Evolutionary conservation across 2,888 invertebrate genomes (phyloP).

Genomic region (Trachelus iudaicus): DNA sequence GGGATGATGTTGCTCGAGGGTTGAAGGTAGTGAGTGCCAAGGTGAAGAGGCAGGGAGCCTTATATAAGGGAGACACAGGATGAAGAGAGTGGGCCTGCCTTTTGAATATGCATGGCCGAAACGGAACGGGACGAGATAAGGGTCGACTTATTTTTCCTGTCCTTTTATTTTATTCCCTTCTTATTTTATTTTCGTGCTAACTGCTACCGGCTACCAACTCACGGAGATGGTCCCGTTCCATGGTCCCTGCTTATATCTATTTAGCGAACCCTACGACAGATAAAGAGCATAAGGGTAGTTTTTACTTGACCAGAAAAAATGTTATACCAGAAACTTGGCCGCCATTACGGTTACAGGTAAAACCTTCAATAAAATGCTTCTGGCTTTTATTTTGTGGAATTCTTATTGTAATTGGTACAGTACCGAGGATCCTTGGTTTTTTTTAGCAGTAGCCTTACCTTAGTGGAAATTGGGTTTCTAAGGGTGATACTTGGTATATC

Average conservation of each 20-base stretch:
- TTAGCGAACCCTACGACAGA: neutral
- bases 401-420: neutral
- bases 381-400: neutral
- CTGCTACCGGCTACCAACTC: constrained; percentile 47
- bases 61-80: constrained; percentile 27
- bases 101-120: constrained; percentile 64
- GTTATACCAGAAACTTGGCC: neutral
- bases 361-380: neutral
- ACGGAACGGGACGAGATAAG: constrained; percentile 62
- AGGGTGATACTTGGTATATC: neutral
- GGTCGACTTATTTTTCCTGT: constrained; percentile 63
- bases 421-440: neutral
- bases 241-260: neutral
- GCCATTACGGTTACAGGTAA: neutral
- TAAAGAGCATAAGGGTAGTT: neutral
- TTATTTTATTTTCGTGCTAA: constrained; percentile 63
- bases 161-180: constrained; percentile 57
- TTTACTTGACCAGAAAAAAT: neutral
- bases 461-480: neutral
- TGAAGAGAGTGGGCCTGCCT: constrained; percentile 35
- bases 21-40: neutral
- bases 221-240: constrained; percentile 31
- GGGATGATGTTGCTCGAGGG: neutral
- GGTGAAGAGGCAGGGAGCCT: constrained; percentile 26
- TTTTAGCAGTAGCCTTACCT: neutral